Evolutionary conservation across 64 coral and sea anemone species (phyloP), one percentile per base, ranked within the genome.

Genomic region (Dendronephthya gigantea): DNA sequence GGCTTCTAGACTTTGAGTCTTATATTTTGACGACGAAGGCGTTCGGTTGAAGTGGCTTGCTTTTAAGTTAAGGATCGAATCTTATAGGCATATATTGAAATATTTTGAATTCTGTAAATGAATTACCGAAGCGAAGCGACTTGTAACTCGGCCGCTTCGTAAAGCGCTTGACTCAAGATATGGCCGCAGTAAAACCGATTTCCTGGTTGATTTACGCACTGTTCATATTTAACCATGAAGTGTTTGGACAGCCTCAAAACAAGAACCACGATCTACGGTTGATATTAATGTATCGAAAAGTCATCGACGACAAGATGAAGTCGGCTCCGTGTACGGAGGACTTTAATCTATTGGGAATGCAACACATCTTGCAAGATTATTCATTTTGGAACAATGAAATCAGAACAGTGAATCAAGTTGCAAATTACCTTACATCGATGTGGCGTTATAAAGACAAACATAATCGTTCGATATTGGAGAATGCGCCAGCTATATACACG

Each of bases 401-500:
- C 0, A 45, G 90, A 23, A 84, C 92, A 7, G 91, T 88, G 10
- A 84, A 92, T 2, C 69, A 92, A 48, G 89, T 96, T 9, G 94
- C 94, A 15, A 96, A 96, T 47, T 82, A 90, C 8, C 82, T 96
- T 66, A 96, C 94, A 27, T 96, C 91, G 25, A 52, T 96, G n/a
- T 96, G 94, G 94, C 74, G 88, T 23, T 36, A 83, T 50, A 86
- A 69, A n/a, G 35, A 82, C 10, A 25, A 68, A 36, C 66, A 58
- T 22, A 87, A 90, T n/a, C 43, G 49, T 68, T 86, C 94, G 17
- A 10, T 92, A 28, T 86, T 83, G 0, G 91, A 90, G 23, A 68
- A 92, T 32, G 94, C 92, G 16, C 82, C 58, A 2, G 82, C 90
- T 38, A 43, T 92, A 34, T 96, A 96, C 76, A 52, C 35, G 7